Evolutionary conservation across 2,888 invertebrate genomes (phyloP).

Genomic region (Alsophila aescularia): DNA sequence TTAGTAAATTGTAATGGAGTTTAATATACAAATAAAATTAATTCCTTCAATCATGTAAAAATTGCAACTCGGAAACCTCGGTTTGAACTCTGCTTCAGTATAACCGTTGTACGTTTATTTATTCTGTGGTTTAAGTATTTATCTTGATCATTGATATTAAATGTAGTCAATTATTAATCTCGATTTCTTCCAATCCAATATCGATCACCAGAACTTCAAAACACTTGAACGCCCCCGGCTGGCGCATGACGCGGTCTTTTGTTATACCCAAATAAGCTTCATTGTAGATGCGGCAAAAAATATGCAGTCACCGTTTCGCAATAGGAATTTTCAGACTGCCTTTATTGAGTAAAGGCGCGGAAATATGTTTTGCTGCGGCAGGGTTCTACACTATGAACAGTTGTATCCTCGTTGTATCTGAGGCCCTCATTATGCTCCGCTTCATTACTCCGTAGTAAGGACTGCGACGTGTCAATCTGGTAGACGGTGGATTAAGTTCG

Average conservation of each 20-base stretch:
- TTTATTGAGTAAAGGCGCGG: background rate
- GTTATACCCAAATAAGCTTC: constrained; percentile 53
- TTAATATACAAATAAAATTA: no score
- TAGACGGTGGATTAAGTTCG: constrained; percentile 29
- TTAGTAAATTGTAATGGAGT: no score
- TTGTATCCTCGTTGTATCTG: constrained; percentile 55
- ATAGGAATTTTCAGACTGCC: background rate
- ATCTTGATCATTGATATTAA: no score
- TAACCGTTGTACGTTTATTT: no score
- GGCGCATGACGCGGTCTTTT: constrained; percentile 40
- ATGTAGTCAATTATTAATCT: background rate
- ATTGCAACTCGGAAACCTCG: no score
- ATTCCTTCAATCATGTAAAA: no score
- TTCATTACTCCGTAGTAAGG: constrained; percentile 47
- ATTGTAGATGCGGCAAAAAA: constrained; percentile 44
- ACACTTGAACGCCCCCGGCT: constrained; percentile 28
- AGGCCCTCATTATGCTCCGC: constrained; percentile 55
- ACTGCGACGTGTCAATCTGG: constrained; percentile 61
- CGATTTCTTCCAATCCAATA: background rate
- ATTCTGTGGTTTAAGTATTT: no score
- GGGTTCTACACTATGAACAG: constrained; percentile 42
- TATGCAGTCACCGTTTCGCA: constrained; percentile 6
- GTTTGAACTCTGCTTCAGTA: no score
- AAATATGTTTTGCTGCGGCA: constrained; percentile 40
- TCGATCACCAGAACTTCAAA: constrained; percentile 22